Evolutionary conservation across 2,797 vertebrate genomes (phyloP).

Genomic region (Hydrophis major): DNA sequence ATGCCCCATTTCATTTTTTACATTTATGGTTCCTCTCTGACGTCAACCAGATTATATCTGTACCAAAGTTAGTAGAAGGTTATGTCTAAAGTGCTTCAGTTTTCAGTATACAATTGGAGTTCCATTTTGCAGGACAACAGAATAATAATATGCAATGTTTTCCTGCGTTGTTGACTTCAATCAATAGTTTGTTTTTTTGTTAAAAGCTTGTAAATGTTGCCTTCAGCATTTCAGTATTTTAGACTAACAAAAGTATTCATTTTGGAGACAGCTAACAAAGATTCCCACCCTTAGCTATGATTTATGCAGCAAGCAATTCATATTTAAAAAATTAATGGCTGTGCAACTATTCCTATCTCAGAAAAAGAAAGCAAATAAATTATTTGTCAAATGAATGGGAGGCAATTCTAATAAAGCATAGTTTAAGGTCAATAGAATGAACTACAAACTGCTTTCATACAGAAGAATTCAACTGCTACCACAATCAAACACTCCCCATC

Average conservation of each 20-base stretch:
- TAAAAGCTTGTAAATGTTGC: not conserved
- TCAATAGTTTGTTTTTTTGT: not conserved
- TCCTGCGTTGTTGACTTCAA: not conserved
- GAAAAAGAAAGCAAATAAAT: constrained; percentile 5
- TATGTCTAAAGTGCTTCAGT: constrained; percentile 38
- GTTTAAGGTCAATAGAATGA: not conserved
- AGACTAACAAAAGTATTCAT: constrained; percentile 6
- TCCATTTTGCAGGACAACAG: constrained; percentile 11
- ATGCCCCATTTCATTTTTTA: constrained; percentile 13
- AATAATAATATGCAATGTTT: constrained; percentile 25
- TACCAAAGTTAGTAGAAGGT: constrained; percentile 57
- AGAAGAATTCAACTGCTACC: not conserved
- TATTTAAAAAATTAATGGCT: not conserved
- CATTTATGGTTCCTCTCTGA: constrained; percentile 27
- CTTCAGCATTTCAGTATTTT: constrained; percentile 24
- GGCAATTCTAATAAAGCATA: not conserved
- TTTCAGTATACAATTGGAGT: constrained; percentile 29
- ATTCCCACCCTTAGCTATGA: not conserved
- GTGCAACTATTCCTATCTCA: not conserved
- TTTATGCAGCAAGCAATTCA: not conserved
- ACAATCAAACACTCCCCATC: too few relatives aligned
- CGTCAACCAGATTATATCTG: constrained; percentile 45
- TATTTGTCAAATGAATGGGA: not conserved
- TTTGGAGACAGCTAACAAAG: not conserved
- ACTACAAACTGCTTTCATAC: not conserved